Percentiles rank a stretch among this genome's conserved stretches.
phyloP scores from a whole-genome alignment of 1,140 invertebrate species.

The Ephestia elutella region DNA sequence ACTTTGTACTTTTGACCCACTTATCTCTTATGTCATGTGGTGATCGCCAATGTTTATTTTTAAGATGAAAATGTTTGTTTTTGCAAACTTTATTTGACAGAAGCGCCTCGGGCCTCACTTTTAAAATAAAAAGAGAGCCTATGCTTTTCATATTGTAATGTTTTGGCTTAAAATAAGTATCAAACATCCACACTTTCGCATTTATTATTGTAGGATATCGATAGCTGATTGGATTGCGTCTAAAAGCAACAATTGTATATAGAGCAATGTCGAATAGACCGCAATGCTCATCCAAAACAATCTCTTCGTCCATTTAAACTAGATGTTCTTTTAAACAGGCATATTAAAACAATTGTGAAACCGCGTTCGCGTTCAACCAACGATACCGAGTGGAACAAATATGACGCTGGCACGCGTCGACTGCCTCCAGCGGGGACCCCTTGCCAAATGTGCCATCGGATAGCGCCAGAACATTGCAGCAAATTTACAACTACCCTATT shows the following conservation, averaged over 20 bases:
- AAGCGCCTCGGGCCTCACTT: no score
- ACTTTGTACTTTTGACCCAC: slow-evolving; percentile 21
- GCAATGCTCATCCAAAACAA: neutral
- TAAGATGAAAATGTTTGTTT: no score
- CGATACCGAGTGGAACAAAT: slow-evolving; percentile 48
- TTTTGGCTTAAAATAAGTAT: no score
- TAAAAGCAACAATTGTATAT: neutral
- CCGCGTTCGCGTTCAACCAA: slow-evolving; percentile 31
- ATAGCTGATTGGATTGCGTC: no score
- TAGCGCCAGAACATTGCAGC: slow-evolving; percentile 64
- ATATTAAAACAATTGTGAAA: slow-evolving; percentile 58
- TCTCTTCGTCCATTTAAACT: slow-evolving; percentile 6
- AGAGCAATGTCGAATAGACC: neutral
- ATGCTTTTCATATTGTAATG: no score
- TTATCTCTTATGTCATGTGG: slow-evolving; percentile 15
- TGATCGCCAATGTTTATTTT: neutral
- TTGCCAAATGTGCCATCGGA: slow-evolving; percentile 71
- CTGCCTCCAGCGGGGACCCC: slow-evolving; percentile 40
- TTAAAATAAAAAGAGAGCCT: no score
- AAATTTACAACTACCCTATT: slow-evolving; percentile 72
- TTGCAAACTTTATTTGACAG: no score
- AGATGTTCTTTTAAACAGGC: slow-evolving; percentile 22
- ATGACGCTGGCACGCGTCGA: slow-evolving; percentile 55
- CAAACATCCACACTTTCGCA: no score
- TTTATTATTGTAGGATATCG: no score